phyloP scores from a whole-genome alignment of 1,140 invertebrate species.

The Monomorium pharaonis region DNA sequence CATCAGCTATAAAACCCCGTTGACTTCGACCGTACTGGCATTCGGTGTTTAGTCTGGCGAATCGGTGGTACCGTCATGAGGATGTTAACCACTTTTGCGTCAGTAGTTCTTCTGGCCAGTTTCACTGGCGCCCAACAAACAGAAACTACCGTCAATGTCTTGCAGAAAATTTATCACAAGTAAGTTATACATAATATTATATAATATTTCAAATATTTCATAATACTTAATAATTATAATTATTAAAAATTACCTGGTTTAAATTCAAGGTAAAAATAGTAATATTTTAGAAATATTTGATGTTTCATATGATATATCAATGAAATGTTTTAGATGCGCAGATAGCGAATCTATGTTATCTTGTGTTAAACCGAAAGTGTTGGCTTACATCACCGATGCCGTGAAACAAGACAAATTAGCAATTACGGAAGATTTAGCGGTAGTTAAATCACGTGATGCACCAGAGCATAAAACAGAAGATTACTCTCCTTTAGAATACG shows the following conservation, averaged over 20 bases:
- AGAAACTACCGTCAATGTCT: constrained; percentile 76
- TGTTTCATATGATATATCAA: neutral
- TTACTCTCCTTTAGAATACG: constrained; percentile 74
- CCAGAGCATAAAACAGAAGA: constrained; percentile 81
- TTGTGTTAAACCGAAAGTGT: constrained; percentile 91
- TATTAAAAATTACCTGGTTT: neutral
- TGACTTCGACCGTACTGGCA: constrained; percentile 76
- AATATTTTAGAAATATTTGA: neutral
- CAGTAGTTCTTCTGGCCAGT: constrained; percentile 70
- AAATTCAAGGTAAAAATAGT: neutral
- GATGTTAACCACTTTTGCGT: constrained; percentile 71
- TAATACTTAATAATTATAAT: neutral
- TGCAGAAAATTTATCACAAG: constrained; percentile 82
- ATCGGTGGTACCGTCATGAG: constrained; percentile 78
- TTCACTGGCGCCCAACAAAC: constrained; percentile 69
- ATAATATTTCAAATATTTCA: no score
- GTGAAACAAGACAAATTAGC: constrained; percentile 88
- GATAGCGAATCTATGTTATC: constrained; percentile 81
- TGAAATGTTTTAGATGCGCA: constrained; percentile 75
- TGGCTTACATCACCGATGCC: constrained; percentile 89
- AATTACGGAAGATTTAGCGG: constrained; percentile 90
- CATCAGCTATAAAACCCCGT: constrained; percentile 82
- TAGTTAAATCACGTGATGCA: constrained; percentile 87
- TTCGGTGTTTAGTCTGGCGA: constrained; percentile 82
- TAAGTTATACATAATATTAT: constrained; percentile 62